Evolutionary conservation across 1,140 invertebrate species (phyloP), one percentile per base, ranked within the genome.

Genomic region (Drosophila mayri): DNA sequence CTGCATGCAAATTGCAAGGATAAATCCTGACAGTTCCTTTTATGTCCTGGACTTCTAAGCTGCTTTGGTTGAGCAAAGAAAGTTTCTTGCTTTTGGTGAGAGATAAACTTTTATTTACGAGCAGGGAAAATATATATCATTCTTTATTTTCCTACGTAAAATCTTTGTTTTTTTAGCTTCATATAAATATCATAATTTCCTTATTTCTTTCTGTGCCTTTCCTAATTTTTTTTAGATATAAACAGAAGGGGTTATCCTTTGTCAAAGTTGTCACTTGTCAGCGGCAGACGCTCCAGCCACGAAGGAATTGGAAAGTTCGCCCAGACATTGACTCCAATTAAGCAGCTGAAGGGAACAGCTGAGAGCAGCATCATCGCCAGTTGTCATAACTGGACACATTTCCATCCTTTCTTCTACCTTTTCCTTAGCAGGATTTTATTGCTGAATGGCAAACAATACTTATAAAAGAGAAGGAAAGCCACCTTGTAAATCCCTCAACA

Each of bases 261-360:
- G 40, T 80, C 77, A 80, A 80, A 59, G 44, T 38, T 74, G 77
- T 58, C 68, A 74, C 41, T 62, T 81, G 71, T 76, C 78, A 81
- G 41, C 35, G 40, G 12, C 78, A 81, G 44, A 14, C 59, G 73
- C 35, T 52, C 32, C 43, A 49, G 9, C 22, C 22, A 22, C 22
- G 22, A 16, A 16, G 44, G 43, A 58, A 75, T 79, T 57, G 77
- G 43, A 59, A 81, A 64, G 49, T 41, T 57, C 41, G 20, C 37
- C 35, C 55, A 55, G 66, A 65, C 43, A 68, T 30, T 65, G 66
- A 62, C 57, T 81, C 57, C 79, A 77, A 81, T 81, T 81, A 68
- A 46, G 43, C 22, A 35, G 40, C 20, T 47, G 64, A 4, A 25
- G 30, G 41, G 18, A 44, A 44, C 60, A 41, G 52, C 52, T 75